Evolutionary conservation across 2,113 vertebrate species (phyloP).

Genomic region (Peromyscus californicus): DNA sequence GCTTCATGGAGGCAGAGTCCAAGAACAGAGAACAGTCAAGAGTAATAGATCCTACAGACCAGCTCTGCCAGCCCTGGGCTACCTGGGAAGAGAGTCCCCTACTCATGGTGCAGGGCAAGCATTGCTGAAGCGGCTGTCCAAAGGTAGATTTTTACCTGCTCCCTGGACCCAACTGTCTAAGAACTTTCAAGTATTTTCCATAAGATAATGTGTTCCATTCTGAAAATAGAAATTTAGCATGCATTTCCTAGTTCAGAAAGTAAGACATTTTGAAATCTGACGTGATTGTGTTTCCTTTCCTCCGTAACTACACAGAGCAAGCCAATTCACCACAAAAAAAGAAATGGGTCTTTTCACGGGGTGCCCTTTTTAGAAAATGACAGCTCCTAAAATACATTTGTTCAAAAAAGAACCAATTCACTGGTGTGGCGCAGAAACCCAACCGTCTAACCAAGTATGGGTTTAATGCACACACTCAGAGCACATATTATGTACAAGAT

Average conservation of each 20-base stretch:
- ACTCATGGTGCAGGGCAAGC: background rate
- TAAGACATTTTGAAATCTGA: background rate
- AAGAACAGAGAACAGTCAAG: background rate
- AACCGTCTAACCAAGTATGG: background rate
- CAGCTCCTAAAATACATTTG: background rate
- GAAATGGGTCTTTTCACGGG: background rate
- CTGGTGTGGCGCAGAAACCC: background rate
- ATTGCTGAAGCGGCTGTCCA: background rate
- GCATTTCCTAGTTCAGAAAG: background rate
- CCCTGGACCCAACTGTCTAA: background rate
- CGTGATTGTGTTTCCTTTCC: background rate
- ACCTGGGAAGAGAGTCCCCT: background rate
- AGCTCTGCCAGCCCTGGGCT: background rate
- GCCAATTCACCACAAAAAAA: background rate
- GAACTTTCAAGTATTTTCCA: slow-evolving; percentile 27
- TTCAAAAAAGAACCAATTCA: slow-evolving; percentile 7
- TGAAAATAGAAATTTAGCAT: background rate
- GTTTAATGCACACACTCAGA: background rate
- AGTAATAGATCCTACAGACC: background rate
- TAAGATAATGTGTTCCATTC: slow-evolving; percentile 34
- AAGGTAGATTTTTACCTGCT: background rate
- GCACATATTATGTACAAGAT: background rate
- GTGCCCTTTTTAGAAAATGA: background rate
- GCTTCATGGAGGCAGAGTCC: background rate
- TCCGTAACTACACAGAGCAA: background rate